Percentiles rank a stretch among this genome's conserved stretches.
These are phyloP conservation scores for Drosophila limbata DNA, from an alignment of 2,888 invertebrate genomes.

Conservation along the genomic window DNA sequence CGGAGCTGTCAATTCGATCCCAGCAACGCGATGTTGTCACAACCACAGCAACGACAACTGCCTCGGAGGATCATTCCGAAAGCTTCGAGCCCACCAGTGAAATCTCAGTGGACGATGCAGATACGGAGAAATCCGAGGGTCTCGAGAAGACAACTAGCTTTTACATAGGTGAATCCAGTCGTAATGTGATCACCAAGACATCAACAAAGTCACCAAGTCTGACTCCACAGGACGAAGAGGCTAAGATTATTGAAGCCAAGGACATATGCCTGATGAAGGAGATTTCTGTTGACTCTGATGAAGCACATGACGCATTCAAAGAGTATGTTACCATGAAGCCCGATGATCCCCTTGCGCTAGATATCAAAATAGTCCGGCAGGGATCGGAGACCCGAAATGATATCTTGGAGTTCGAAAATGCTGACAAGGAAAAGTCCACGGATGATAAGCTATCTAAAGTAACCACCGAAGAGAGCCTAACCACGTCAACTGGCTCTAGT, in stretches of 20 bases:
- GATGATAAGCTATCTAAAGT: constrained; percentile 67
- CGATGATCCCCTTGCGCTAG: constrained; percentile 54
- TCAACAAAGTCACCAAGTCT: constrained; percentile 65
- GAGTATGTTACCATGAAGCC: constrained; percentile 81
- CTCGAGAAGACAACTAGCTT: constrained; percentile 81
- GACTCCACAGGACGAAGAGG: constrained; percentile 66
- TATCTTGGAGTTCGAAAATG: constrained; percentile 77
- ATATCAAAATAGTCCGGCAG: constrained; percentile 81
- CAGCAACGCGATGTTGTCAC: constrained; percentile 70
- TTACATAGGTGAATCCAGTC: constrained; percentile 85
- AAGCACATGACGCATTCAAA: constrained; percentile 77
- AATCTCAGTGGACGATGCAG: constrained; percentile 77
- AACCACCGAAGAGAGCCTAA: constrained; percentile 74
- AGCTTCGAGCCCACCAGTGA: constrained; percentile 80
- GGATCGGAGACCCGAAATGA: constrained; percentile 84
- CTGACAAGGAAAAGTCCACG: constrained; percentile 60
- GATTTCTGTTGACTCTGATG: constrained; percentile 78
- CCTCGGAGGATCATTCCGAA: constrained; percentile 79
- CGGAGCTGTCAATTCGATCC: constrained; percentile 74
- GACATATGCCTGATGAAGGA: constrained; percentile 73
- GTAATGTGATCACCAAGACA: constrained; percentile 84
- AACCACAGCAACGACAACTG: constrained; percentile 72
- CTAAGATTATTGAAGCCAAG: constrained; percentile 66
- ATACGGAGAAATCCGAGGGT: constrained; percentile 69
- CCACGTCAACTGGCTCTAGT: constrained; percentile 74